Evolutionary conservation across 2,797 vertebrate species (phyloP), one percentile per base, ranked within the genome.

Genomic region (Danio jaintianensis): DNA sequence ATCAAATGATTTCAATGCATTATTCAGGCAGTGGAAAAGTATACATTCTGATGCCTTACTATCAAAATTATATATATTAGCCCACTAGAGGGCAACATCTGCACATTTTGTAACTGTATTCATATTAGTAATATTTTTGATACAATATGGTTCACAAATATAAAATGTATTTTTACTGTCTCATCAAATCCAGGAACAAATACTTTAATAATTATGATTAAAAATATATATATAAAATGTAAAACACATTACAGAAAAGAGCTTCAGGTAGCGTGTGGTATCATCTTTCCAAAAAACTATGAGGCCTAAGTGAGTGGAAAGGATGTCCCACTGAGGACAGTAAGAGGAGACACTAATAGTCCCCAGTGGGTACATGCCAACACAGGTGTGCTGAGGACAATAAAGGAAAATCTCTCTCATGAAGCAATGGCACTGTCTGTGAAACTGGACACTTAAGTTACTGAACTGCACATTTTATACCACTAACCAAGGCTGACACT

Each of bases 301-400:
- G 45, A 47, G 20, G 64, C 18, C 64, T 67, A 47, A 61, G 52
- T 40, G 69, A 67, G 64, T 52, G 52, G 47, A 42, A 16, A 38
- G 64, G 67, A 53, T 43, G n/a, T 55, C 18, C 48, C 53, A 72
- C 10, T 20, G 53, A 53, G 43, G 15, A 18, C 64, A 69, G 55
- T 15, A 67, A 55, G 13, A 40, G 42, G 62, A 48, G 70, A 67
- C 71, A 29, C 22, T 56, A 36, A 40, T 45, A 36, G 42, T 79
- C 50, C 12, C 64, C 10, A 47, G 72, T 81, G 36, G 42, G 15
- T 52, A 36, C 38, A 16, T 40, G 71, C 53, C 52, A 79, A 42
- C 68, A 77, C 79, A 81, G 83, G 69, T 82, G 75, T 69, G 61
- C 79, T 61, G 53, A 50, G 36, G 29, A 56, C 58, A 56, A 63